Conservation (phyloP, 2,113 vertebrate genomes). For the Gadus macrocephalus region DNA sequence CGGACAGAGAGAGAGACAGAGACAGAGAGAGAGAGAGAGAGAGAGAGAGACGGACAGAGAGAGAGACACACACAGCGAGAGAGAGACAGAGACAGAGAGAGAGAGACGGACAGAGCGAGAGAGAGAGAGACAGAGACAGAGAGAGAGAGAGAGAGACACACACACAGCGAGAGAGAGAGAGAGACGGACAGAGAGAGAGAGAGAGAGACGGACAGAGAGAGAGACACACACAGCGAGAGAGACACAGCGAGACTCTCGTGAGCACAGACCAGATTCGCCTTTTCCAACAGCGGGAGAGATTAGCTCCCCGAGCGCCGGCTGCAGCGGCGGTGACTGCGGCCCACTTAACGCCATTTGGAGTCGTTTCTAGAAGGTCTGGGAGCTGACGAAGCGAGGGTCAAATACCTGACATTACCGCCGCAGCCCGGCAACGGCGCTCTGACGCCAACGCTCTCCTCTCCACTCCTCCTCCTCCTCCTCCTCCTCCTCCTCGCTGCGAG, state of each 20-base stretch:
- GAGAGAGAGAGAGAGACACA: too few relatives aligned
- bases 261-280: not conserved
- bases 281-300: constrained; percentile 2
- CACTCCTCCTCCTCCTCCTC: constrained; percentile 34
- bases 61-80: too few relatives aligned
- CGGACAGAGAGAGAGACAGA: too few relatives aligned
- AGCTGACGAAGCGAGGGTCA: constrained; percentile 63
- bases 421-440: constrained; percentile 52
- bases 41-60: too few relatives aligned
- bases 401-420: constrained; percentile 50
- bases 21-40: too few relatives aligned
- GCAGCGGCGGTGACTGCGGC: constrained; percentile 51
- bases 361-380: constrained; percentile 46
- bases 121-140: too few relatives aligned
- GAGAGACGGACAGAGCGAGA: too few relatives aligned
- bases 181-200: too few relatives aligned
- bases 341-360: constrained; percentile 57
- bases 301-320: constrained; percentile 30
- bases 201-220: not conserved
- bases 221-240: not conserved
- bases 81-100: too few relatives aligned
- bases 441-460: constrained; percentile 45
- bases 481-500: constrained; percentile 11
- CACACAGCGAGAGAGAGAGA: too few relatives aligned
- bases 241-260: not conserved